phyloP scores from a whole-genome alignment of 2,888 invertebrate species.

The Resseliella maxima region DNA sequence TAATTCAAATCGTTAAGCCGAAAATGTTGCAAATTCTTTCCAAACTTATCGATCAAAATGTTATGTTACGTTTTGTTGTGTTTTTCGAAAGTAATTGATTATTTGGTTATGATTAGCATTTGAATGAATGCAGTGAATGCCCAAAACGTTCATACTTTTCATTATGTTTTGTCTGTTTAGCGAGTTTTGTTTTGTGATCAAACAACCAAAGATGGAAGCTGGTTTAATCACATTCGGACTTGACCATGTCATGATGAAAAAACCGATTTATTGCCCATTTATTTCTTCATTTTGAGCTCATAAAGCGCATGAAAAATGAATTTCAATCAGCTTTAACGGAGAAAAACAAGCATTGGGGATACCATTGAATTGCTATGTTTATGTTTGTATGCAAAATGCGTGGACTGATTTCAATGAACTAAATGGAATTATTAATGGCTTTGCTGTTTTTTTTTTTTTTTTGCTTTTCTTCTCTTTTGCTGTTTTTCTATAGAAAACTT shows the following conservation, averaged over 20 bases:
- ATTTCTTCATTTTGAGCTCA: background rate
- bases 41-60: background rate
- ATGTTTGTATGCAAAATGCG: slow-evolving; percentile 40
- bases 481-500: too few species aligned
- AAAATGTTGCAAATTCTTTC: background rate
- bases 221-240: background rate
- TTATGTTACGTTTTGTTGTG: background rate
- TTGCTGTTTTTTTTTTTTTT: background rate
- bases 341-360: background rate
- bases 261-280: background rate
- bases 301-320: background rate
- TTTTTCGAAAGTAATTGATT: slow-evolving; percentile 40
- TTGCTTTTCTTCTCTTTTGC: background rate
- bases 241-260: background rate
- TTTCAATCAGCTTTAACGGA: background rate
- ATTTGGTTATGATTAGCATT: slow-evolving; percentile 6
- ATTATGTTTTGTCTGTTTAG: background rate
- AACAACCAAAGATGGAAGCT: background rate
- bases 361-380: slow-evolving; percentile 11
- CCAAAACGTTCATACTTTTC: background rate
- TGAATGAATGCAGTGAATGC: slow-evolving; percentile 13
- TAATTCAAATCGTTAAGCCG: too few species aligned
- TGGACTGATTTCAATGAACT: background rate
- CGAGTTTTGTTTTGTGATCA: background rate
- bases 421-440: background rate